Percentiles rank a stretch among this genome's conserved stretches.
These are phyloP conservation scores for Acholoe squamosa DNA, from an alignment of 2,888 invertebrate genomes.

Conservation along the genomic window DNA sequence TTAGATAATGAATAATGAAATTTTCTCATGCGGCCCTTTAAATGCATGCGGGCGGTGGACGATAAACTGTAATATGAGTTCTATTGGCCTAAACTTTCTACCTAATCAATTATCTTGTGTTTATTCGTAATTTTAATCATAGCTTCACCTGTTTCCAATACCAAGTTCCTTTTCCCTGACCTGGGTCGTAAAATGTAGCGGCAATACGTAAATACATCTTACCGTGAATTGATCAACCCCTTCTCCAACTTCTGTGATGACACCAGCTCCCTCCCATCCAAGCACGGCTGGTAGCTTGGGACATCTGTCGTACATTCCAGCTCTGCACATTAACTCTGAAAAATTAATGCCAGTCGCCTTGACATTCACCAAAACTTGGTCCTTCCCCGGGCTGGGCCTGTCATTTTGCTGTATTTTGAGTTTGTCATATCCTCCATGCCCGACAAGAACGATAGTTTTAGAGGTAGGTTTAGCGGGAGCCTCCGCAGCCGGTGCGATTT, in stretches of 20 bases:
- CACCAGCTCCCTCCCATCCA: constrained; percentile 66
- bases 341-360: constrained; percentile 69
- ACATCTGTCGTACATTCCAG: constrained; percentile 64
- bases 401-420: constrained; percentile 65
- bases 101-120: no score
- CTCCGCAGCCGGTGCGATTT: constrained; percentile 36
- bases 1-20: no score
- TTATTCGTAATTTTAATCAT: no score
- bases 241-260: constrained; percentile 65
- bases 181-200: no score
- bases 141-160: no score
- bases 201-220: neutral
- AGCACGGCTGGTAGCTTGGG: constrained; percentile 67
- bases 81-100: no score
- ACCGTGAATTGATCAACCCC: constrained; percentile 78
- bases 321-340: constrained; percentile 68
- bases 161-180: no score
- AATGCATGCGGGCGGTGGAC: no score
- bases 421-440: constrained; percentile 68
- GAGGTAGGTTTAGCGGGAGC: constrained; percentile 61
- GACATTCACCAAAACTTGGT: constrained; percentile 68
- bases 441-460: constrained; percentile 66
- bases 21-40: no score
- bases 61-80: no score
- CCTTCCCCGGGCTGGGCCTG: constrained; percentile 61